These are phyloP conservation scores for Merodon equestris DNA, from an alignment of 2,888 invertebrate species.

Conservation along the genomic window DNA sequence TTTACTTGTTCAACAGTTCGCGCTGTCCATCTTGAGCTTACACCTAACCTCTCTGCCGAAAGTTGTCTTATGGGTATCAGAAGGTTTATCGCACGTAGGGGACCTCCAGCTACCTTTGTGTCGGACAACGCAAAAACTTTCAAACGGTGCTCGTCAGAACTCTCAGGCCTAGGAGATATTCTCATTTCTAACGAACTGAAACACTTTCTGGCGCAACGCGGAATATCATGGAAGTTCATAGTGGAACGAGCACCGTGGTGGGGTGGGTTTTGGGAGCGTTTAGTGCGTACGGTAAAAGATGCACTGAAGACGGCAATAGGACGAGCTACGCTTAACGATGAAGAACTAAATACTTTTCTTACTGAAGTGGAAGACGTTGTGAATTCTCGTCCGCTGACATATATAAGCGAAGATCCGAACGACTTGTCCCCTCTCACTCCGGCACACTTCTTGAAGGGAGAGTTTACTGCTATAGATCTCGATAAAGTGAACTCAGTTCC, in stretches of 20 bases:
- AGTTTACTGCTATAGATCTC: not conserved
- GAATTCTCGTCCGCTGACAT: conserved; percentile 8
- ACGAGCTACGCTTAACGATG: too few relatives aligned
- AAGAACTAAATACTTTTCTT: too few relatives aligned
- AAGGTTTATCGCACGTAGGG: too few relatives aligned
- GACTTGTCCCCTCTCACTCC: too few relatives aligned
- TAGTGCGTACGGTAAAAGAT: conserved; percentile 8
- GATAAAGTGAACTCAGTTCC: not conserved
- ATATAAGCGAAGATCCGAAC: conserved; percentile 6
- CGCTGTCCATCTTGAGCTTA: conserved; percentile 1
- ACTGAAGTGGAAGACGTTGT: conserved; percentile 4
- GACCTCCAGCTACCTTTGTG: not conserved
- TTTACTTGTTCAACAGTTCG: conserved; percentile 13
- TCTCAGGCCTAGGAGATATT: not conserved
- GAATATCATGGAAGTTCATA: not conserved
- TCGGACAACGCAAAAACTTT: not conserved
- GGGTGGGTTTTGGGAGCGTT: conserved; percentile 14
- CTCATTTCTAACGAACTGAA: not conserved
- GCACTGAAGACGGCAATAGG: not conserved
- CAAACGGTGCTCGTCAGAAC: not conserved
- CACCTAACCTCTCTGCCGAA: conserved; percentile 7
- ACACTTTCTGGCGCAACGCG: not conserved
- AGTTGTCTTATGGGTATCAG: too few relatives aligned
- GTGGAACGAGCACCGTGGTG: conserved; percentile 7
- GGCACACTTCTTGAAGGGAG: too few relatives aligned